Evolutionary conservation across 2,797 vertebrate genomes (phyloP).

Genomic region (Neosilurus hyrtlii): DNA sequence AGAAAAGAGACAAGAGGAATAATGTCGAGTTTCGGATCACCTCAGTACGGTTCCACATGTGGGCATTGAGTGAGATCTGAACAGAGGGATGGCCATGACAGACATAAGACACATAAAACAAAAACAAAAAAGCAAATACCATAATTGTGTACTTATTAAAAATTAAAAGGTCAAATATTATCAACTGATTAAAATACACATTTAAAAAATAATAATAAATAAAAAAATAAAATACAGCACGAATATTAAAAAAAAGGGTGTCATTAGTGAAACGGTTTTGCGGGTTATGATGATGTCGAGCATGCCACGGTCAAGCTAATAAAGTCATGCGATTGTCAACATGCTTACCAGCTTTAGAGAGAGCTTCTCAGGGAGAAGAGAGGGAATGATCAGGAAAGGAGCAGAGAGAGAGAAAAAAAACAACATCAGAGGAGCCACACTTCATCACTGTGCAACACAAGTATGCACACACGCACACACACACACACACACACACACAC

Average conservation of each 20-base stretch:
- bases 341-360: slow-evolving; percentile 87
- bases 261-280: slow-evolving; percentile 52
- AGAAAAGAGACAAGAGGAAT: slow-evolving; percentile 47
- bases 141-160: slow-evolving; percentile 54
- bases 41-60: slow-evolving; percentile 85
- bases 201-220: slow-evolving; percentile 9
- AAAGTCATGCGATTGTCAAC: slow-evolving; percentile 65
- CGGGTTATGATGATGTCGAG: slow-evolving; percentile 61
- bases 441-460: slow-evolving; percentile 40
- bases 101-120: slow-evolving; percentile 56
- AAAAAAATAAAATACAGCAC: slow-evolving; percentile 1
- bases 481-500: neutral
- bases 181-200: slow-evolving; percentile 43
- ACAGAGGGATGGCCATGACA: slow-evolving; percentile 68
- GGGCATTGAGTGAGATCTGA: slow-evolving; percentile 84
- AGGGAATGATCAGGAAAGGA: slow-evolving; percentile 64
- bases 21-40: slow-evolving; percentile 73
- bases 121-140: slow-evolving; percentile 56
- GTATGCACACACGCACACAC: neutral
- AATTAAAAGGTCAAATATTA: neutral
- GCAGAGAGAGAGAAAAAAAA: slow-evolving; percentile 71
- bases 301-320: slow-evolving; percentile 72
- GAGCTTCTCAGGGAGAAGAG: slow-evolving; percentile 74
- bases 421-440: slow-evolving; percentile 74
- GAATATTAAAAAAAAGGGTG: slow-evolving; percentile 54